Percentiles rank a stretch among this genome's conserved stretches.
These are phyloP conservation scores for Anthrax anthrax DNA, from an alignment of 2,888 invertebrate species.

Conservation along the genomic window DNA sequence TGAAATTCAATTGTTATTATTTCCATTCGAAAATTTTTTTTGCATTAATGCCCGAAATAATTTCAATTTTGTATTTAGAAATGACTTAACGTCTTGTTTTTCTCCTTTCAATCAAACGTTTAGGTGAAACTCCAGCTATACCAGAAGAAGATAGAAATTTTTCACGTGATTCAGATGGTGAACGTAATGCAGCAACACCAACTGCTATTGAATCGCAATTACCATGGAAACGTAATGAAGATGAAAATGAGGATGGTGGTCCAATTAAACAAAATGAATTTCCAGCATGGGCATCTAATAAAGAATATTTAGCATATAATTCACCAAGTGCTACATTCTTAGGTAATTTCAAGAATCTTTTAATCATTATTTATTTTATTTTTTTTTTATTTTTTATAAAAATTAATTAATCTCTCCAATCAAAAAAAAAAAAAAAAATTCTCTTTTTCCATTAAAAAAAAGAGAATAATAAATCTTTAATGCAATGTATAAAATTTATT, in stretches of 20 bases:
- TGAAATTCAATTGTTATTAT: too few relatives aligned
- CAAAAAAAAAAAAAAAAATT: too few relatives aligned
- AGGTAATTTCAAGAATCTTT: conserved; percentile 40
- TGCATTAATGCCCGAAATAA: too few relatives aligned
- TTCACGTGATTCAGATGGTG: conserved; percentile 38
- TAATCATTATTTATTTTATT: conserved; percentile 8
- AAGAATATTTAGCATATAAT: conserved; percentile 81
- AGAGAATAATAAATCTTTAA: too few relatives aligned
- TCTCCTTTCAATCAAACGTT: conserved; percentile 15
- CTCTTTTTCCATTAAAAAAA: too few relatives aligned
- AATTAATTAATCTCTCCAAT: too few relatives aligned
- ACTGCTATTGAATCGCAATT: conserved; percentile 81
- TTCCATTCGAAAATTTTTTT: too few relatives aligned
- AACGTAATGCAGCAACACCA: conserved; percentile 66
- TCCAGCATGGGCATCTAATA: conserved; percentile 90
- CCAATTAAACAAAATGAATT: conserved; percentile 73
- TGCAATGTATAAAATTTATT: too few relatives aligned
- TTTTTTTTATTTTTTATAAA: conserved; percentile 10
- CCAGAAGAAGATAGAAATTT: conserved; percentile 29
- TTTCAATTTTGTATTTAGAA: too few relatives aligned
- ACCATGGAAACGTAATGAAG: conserved; percentile 82
- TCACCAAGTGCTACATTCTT: conserved; percentile 84
- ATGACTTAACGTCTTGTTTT: conserved; percentile 4
- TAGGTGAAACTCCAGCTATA: conserved; percentile 26
- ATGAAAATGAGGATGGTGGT: conserved; percentile 51